Evolutionary conservation across 2,113 vertebrate species (phyloP).

Genomic region (Typhlomys cinereus): DNA sequence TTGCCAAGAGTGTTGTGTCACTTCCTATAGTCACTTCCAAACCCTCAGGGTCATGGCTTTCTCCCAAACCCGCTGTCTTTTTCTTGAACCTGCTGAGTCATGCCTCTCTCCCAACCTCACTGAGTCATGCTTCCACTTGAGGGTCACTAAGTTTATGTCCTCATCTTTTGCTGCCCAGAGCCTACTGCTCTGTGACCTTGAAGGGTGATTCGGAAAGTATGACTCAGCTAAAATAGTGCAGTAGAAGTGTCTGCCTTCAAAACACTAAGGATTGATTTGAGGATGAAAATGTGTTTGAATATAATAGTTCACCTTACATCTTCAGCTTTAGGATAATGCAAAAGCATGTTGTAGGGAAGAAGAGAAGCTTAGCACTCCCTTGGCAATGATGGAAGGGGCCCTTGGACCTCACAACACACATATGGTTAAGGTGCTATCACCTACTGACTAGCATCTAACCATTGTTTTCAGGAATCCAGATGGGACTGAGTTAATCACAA

Average conservation of each 20-base stretch:
- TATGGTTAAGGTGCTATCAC: no score
- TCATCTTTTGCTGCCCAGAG: not conserved
- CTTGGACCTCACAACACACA: no score
- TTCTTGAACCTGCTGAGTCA: not conserved
- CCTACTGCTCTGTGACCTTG: not conserved
- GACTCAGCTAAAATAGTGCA: not conserved
- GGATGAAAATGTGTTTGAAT: constrained; percentile 13
- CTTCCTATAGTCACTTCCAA: not conserved
- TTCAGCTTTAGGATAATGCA: not conserved
- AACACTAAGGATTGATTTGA: not conserved
- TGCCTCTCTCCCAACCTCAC: not conserved
- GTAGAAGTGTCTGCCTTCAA: not conserved
- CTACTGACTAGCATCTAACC: no score
- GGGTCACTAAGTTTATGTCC: not conserved
- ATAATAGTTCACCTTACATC: not conserved
- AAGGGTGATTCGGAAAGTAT: not conserved
- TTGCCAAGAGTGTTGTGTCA: not conserved
- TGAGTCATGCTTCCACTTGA: not conserved
- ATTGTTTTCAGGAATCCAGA: no score
- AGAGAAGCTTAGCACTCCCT: no score
- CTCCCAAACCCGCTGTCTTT: not conserved
- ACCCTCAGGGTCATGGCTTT: no score
- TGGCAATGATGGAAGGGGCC: no score
- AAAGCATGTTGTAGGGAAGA: no score
- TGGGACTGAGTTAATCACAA: no score